Conservation (phyloP, 2,113 vertebrate species). For the Rynchops niger region DNA sequence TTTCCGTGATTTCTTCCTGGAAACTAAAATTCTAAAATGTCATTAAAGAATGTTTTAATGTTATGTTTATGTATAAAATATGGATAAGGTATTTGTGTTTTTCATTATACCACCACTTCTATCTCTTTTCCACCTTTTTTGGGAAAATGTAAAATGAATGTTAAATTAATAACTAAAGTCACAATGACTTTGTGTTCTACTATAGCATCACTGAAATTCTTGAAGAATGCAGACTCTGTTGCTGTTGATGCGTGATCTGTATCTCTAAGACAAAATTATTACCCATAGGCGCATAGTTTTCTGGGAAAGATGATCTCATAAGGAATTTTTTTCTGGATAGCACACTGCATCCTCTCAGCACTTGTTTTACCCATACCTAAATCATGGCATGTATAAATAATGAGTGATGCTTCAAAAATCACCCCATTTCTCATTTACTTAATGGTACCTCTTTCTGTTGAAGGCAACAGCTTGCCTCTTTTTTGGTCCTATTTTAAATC, state of each 20-base stretch:
- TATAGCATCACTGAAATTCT: neutral
- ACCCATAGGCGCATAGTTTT: neutral
- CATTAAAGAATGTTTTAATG: neutral
- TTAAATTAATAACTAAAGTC: neutral
- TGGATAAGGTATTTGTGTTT: neutral
- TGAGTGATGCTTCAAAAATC: neutral
- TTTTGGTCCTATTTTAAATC: neutral
- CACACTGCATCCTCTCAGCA: neutral
- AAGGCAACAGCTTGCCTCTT: neutral
- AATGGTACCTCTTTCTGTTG: neutral
- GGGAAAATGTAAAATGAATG: neutral
- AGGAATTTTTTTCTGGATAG: neutral
- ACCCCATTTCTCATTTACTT: neutral
- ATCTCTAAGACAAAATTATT: neutral
- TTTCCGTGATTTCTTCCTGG: neutral
- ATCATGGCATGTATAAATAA: neutral
- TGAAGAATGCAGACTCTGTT: neutral
- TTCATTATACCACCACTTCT: neutral
- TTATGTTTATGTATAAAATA: neutral
- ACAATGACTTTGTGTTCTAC: neutral
- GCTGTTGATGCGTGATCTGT: neutral
- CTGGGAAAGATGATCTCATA: neutral
- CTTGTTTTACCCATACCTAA: neutral
- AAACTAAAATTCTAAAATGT: neutral
- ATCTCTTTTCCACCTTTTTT: neutral